Evolutionary conservation across 1,140 invertebrate genomes (phyloP).

Genomic region (Fragariocoptes setiger): DNA sequence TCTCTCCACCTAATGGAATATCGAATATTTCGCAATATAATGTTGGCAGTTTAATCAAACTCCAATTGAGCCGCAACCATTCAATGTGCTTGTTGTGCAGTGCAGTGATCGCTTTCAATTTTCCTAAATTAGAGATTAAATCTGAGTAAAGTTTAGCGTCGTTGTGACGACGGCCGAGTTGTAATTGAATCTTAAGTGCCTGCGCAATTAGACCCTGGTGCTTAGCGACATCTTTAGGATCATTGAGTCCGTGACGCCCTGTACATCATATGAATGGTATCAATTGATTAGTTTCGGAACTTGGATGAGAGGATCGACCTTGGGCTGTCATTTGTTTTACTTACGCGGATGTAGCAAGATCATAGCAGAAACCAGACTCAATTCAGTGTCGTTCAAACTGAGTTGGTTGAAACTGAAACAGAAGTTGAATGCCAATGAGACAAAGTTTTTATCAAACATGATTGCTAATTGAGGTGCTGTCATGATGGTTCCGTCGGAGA

Average conservation of each 20-base stretch:
- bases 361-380: conserved; percentile 56
- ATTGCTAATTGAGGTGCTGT: conserved; percentile 50
- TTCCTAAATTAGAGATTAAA: conserved; percentile 35
- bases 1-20: conserved; percentile 32
- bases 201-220: conserved; percentile 28
- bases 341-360: conserved; percentile 41
- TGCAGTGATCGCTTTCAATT: conserved; percentile 43
- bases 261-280: background rate
- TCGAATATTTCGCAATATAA: conserved; percentile 90
- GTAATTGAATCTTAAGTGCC: conserved; percentile 40
- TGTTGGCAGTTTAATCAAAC: conserved; percentile 39
- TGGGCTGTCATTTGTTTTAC: conserved; percentile 3
- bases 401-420: conserved; percentile 26
- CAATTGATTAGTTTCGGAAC: background rate
- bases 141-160: conserved; percentile 30
- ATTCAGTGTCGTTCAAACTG: conserved; percentile 51
- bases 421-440: conserved; percentile 28
- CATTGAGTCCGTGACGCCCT: background rate
- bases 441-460: conserved; percentile 71
- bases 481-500: conserved; percentile 62
- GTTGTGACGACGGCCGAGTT: conserved; percentile 18
- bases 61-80: conserved; percentile 72
- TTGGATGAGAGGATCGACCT: background rate
- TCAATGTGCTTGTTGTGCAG: conserved; percentile 51
- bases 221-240: background rate